Evolutionary conservation across 37 sponge, comb jelly and placozoan species (phyloP).

Genomic region (Spongilla lacustris): DNA sequence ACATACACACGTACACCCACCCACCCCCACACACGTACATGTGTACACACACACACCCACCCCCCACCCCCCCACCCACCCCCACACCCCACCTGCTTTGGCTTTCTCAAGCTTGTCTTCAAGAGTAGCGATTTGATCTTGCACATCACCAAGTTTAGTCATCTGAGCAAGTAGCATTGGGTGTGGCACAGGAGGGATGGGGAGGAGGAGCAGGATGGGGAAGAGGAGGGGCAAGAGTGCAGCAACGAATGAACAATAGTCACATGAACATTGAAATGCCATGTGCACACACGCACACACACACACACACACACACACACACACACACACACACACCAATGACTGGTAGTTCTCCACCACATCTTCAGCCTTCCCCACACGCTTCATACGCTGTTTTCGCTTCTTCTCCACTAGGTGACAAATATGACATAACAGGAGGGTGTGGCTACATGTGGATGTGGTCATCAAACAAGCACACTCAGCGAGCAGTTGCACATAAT

Average conservation of each 20-base stretch:
- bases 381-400: conserved; percentile 79
- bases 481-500: conserved; percentile 9
- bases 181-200: too few species aligned
- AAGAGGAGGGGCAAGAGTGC: too few species aligned
- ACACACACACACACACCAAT: conserved; percentile 48
- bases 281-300: neutral
- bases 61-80: neutral
- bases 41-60: neutral
- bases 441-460: neutral
- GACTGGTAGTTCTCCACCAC: conserved; percentile 73
- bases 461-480: neutral
- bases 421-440: neutral
- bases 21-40: neutral
- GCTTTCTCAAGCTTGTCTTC: neutral
- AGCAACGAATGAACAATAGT: too few species aligned
- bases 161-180: neutral
- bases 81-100: neutral
- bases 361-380: conserved; percentile 61
- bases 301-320: neutral
- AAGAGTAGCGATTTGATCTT: neutral
- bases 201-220: too few species aligned
- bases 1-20: neutral
- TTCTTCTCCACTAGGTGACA: conserved; percentile 85
- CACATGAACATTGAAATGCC: neutral
- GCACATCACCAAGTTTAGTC: neutral